Evolutionary conservation across 2,113 vertebrate species (phyloP), one percentile per base, ranked within the genome.

Genomic region (Pseudorhombus dupliciocellatus): DNA sequence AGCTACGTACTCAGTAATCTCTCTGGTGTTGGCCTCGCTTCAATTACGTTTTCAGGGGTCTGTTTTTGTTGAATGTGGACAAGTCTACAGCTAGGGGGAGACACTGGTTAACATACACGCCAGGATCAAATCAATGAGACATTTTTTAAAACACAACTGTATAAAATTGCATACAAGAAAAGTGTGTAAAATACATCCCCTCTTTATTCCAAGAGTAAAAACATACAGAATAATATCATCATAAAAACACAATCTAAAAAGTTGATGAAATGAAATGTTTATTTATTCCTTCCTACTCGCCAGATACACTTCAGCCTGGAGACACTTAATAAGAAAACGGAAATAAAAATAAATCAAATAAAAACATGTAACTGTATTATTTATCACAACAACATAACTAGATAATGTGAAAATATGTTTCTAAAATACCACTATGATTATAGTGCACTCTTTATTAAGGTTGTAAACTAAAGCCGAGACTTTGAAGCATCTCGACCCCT

Each of bases 121-220:
- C 9, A 70, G 20, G 58, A 21, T 20, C n/a, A n/a, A n/a, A n/a
- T n/a, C n/a, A n/a, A n/a, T n/a, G n/a, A n/a, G n/a, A n/a, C n/a
- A n/a, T 37, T 37, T 9, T 34, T 34, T 18, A 37, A 24, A 67
- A 70, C 16, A n/a, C 18, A n/a, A 20, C 42, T 46, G 15, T 2
- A 7, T 46, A 11, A 68, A 18, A 73, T 7, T 31, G 9, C 42
- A 66, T 69, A 60, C 15, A 22, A 58, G 4, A 51, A 8, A 21
- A 11, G n/a, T 15, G 31, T 73, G 84, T 73, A 82, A 87, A 84
- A 84, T 70, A 79, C 65, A 75, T 9, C 50, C 59, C 24, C 70
- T 83, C 76, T 94, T 92, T 93, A 92, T 92, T 93, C 85, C 34
- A 84, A 86, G 66, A 86, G 76, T 91, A 92, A 87, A 92, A 93